Evolutionary conservation across 2,797 vertebrate species (phyloP), one percentile per base, ranked within the genome.

Genomic region (Petrocephalus sullivani): DNA sequence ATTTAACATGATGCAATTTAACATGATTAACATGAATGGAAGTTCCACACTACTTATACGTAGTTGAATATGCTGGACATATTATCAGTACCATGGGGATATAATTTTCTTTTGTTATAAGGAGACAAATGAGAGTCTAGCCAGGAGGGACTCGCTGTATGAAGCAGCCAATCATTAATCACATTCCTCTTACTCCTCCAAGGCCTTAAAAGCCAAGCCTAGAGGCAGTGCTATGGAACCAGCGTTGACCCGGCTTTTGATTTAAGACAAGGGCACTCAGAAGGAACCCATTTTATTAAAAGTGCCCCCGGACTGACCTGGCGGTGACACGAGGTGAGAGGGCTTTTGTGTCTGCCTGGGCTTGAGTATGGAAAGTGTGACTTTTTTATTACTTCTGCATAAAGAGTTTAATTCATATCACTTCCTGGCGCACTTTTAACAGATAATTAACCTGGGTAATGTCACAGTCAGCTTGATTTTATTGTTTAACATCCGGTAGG

Each of bases 151-250:
- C 46, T 83, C n/a, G 53, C 6, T 4, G 14, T 57, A 84, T 90
- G 89, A 85, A 23, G 61, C 86, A 90, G 87, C 91, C 90, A 91
- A 91, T 92, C 92, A 67, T 83, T 88, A 57, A 84, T 53, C 90
- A 89, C 92, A 94, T 93, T 93, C 93, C 91, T 93, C 87, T 92
- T 91, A 89, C 92, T 94, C 94, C 93, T 92, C 93, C 60, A 90
- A 91, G 92, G 90, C 67, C 91, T 87, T 83, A 90, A 91, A 92
- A 92, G 90, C 91, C 8, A 93, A 10, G 88, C 90, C 92, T 90
- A 87, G 88, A 89, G 93, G 91, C 84, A 90, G 92, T 91, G 75
- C 93, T 90, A 93, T 91, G 91, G 91, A 10, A 61, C 78, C 33
- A 71, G 91, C 92, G 91, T 91, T 90, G 89, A 90, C 88, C 89